A percentile compares a stretch with the other conserved stretches of the same genome.
phyloP scores from a whole-genome alignment of 1,140 invertebrate species.

The Cecropterus lyciades region DNA sequence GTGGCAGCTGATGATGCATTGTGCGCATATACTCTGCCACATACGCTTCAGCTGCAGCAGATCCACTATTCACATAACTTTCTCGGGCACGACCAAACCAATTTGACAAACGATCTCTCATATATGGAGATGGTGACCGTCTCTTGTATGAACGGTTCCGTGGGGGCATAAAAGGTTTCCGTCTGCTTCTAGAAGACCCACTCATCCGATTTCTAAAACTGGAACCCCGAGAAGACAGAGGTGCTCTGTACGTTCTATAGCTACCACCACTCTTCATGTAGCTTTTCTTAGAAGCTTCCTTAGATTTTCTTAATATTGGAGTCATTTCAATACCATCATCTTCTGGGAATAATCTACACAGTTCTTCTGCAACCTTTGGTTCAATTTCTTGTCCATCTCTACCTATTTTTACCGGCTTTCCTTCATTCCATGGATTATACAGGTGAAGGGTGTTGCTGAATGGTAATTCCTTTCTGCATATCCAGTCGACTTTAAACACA shows the following conservation, averaged over 20 bases:
- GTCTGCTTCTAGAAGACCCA: constrained; percentile 73
- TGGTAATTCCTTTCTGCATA: constrained; percentile 96
- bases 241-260: constrained; percentile 80
- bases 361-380: constrained; percentile 96
- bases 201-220: constrained; percentile 72
- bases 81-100: constrained; percentile 81
- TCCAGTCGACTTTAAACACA: constrained; percentile 98
- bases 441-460: constrained; percentile 97
- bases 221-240: constrained; percentile 69
- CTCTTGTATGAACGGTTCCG: constrained; percentile 84
- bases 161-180: constrained; percentile 82
- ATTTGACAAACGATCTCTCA: constrained; percentile 71
- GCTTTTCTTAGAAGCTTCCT: constrained; percentile 90
- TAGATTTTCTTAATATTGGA: constrained; percentile 94
- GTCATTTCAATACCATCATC: constrained; percentile 97
- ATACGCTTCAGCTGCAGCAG: constrained; percentile 90
- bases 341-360: constrained; percentile 97
- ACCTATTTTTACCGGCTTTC: constrained; percentile 99
- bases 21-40: constrained; percentile 92
- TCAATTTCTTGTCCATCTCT: constrained; percentile 99
- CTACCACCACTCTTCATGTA: constrained; percentile 84
- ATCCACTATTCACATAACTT: constrained; percentile 79
- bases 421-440: constrained; percentile 99
- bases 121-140: constrained; percentile 85
- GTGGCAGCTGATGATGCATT: constrained; percentile 92